phyloP scores from a whole-genome alignment of 2,113 vertebrate genomes.

The Todiramphus chloris region DNA sequence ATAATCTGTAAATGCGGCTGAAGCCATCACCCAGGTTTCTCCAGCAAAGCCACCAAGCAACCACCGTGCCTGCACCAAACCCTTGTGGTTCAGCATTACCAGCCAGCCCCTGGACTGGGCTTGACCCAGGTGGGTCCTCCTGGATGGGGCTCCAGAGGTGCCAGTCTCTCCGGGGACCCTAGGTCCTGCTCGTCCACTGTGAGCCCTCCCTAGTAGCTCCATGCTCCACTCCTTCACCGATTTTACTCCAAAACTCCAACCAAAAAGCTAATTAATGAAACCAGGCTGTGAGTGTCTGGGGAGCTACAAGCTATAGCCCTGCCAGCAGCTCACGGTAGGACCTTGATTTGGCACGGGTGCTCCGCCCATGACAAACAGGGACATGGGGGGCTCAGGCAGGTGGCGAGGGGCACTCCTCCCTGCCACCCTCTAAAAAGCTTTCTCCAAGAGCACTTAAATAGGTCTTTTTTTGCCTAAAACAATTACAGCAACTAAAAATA shows the following conservation, averaged over 20 bases:
- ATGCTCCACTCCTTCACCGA: not conserved
- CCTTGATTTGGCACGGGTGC: accelerated
- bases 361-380: not conserved
- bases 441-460: not conserved
- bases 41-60: not conserved
- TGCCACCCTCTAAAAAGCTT: not conserved
- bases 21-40: not conserved
- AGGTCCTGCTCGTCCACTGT: not conserved
- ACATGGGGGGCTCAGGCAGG: not conserved
- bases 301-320: not conserved
- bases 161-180: not conserved
- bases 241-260: not conserved
- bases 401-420: not conserved
- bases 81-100: not conserved
- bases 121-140: not conserved
- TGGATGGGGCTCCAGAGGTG: not conserved
- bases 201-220: not conserved
- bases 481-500: not conserved
- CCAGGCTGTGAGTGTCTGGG: not conserved
- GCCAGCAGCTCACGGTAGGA: not conserved
- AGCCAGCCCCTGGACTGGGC: not conserved
- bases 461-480: not conserved
- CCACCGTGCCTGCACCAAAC: accelerated
- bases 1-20: not conserved
- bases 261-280: not conserved